These are phyloP conservation scores for Acanthacorydalis orientalis DNA, from an alignment of 2,888 invertebrate genomes.

Conservation along the genomic window DNA sequence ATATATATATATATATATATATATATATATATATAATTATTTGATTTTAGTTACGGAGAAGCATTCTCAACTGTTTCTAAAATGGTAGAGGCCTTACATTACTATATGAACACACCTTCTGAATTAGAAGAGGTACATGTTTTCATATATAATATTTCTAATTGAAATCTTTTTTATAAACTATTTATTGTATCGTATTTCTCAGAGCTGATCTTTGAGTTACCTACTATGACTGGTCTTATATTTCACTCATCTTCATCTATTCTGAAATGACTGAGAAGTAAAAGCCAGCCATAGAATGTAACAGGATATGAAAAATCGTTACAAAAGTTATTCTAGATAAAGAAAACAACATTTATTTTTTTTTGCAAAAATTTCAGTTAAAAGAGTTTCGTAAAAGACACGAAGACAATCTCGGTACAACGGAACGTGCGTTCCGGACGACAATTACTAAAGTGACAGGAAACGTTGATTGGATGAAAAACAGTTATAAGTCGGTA, in stretches of 20 bases:
- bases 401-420: slow-evolving; percentile 26
- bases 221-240: no score
- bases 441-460: slow-evolving; percentile 34
- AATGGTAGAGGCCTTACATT: slow-evolving; percentile 33
- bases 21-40: neutral
- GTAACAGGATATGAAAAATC: neutral
- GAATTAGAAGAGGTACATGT: slow-evolving; percentile 20
- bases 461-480: slow-evolving; percentile 39
- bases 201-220: neutral
- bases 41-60: slow-evolving; percentile 30
- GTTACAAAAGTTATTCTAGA: no score
- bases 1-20: neutral
- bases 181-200: neutral
- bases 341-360: no score
- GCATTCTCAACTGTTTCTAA: slow-evolving; percentile 33
- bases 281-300: neutral
- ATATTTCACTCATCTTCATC: no score
- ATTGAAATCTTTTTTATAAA: slow-evolving; percentile 9
- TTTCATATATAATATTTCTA: neutral
- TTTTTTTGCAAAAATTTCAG: slow-evolving; percentile 16
- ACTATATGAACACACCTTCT: slow-evolving; percentile 32
- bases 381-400: slow-evolving; percentile 24
- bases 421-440: slow-evolving; percentile 30
- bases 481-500: slow-evolving; percentile 27
- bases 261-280: neutral